Percentiles rank a stretch among this genome's conserved stretches.
Evolutionary conservation across 2,113 vertebrate genomes (phyloP).

Genomic region (Lynx canadensis): DNA sequence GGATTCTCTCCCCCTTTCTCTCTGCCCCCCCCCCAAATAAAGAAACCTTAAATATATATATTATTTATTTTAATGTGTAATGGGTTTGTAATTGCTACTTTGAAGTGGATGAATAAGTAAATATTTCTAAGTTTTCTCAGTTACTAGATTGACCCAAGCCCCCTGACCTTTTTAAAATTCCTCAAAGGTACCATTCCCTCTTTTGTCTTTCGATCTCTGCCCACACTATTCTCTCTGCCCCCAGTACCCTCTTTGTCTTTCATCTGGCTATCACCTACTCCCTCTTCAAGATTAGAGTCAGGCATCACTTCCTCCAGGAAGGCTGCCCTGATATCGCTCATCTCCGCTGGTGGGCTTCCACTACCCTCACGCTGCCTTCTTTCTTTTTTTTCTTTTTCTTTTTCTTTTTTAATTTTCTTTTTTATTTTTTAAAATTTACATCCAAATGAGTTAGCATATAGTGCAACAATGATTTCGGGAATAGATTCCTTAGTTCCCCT

Average conservation of each 20-base stretch:
- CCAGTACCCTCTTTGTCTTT: not conserved
- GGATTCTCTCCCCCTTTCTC: too few species aligned
- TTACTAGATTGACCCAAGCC: not conserved
- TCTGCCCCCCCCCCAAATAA: too few species aligned
- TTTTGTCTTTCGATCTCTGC: not conserved
- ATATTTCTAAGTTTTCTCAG: not conserved
- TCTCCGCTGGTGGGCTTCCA: too few species aligned
- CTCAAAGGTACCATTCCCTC: not conserved
- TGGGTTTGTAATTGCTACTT: not conserved
- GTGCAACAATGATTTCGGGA: too few species aligned
- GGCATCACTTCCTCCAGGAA: not conserved
- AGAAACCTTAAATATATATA: not conserved
- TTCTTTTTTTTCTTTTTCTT: too few species aligned
- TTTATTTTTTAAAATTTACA: too few species aligned
- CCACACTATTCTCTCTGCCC: not conserved
- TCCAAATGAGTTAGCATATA: too few species aligned
- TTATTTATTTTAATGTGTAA: not conserved
- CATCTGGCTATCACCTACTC: not conserved
- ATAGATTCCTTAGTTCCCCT: too few species aligned
- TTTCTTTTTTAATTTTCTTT: too few species aligned
- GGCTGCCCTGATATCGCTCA: not conserved
- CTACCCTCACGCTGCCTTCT: too few species aligned
- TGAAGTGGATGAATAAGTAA: not conserved
- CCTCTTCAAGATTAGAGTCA: not conserved
- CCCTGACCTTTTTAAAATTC: not conserved